These are phyloP conservation scores for Chionomys nivalis DNA, from an alignment of 2,113 vertebrate genomes.

Conservation along the genomic window DNA sequence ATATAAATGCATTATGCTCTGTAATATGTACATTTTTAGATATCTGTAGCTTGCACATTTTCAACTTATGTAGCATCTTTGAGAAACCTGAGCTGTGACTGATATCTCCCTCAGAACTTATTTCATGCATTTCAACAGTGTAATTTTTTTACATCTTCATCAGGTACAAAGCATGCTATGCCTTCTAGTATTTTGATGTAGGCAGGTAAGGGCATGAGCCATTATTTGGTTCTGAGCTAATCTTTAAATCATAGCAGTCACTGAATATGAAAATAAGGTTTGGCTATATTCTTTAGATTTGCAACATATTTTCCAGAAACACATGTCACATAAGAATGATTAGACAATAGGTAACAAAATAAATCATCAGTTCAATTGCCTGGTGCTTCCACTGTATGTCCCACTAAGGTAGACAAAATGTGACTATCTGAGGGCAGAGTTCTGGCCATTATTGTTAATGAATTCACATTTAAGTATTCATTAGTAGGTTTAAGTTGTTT, in stretches of 20 bases:
- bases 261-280: slow-evolving; percentile 18
- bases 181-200: slow-evolving; percentile 23
- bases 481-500: slow-evolving; percentile 67
- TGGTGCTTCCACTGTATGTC: background rate
- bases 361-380: background rate
- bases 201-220: background rate
- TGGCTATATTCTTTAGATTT: slow-evolving; percentile 19
- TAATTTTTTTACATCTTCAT: slow-evolving; percentile 11
- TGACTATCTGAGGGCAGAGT: slow-evolving; percentile 20
- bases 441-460: slow-evolving; percentile 22
- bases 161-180: slow-evolving; percentile 16
- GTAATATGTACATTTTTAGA: background rate
- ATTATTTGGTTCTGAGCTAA: background rate
- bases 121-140: slow-evolving; percentile 31
- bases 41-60: background rate
- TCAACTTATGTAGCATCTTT: slow-evolving; percentile 34
- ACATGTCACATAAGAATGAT: background rate
- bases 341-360: background rate
- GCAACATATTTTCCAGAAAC: slow-evolving; percentile 1
- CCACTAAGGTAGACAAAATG: background rate
- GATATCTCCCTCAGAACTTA: slow-evolving; percentile 21
- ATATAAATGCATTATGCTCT: background rate
- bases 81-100: background rate
- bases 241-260: background rate
- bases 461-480: slow-evolving; percentile 71